Evolutionary conservation across 2,797 vertebrate genomes (phyloP), one percentile per base, ranked within the genome.

Genomic region (Zenarchopterus dispar): DNA sequence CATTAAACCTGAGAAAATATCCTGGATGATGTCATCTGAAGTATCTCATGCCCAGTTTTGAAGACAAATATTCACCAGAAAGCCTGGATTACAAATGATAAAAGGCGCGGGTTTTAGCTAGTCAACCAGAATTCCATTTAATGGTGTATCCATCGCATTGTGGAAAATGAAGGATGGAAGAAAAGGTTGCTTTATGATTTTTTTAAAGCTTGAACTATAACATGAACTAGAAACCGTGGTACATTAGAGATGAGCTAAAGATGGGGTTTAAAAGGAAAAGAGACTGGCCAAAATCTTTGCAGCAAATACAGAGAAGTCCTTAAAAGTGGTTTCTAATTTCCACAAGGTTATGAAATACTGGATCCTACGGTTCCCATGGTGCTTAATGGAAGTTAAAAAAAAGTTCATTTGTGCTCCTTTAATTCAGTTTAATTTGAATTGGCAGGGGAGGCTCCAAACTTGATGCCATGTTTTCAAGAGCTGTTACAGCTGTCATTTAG

Each of bases 11-110:
- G 7, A 58, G 28, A 68, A 22, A 51, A 48, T 18, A 48, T 15
- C 47, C 36, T 21, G 51, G 63, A 56, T 58, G 22, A 67, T 39
- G 15, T 64, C 48, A 17, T 50, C 28, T 18, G 19, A 8, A 19
- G 69, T 33, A 42, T 26, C 54, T 75, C 24, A 49, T 15, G 8
- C 45, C 41, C 41, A 23, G 0, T 24, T 28, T n/a, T 17, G 23
- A 36, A 59, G 49, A 51, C 31, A 57, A 15, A 65, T 57, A 56
- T 44, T 67, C 26, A 26, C 56, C 19, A 22, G 41, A 62, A 71
- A 59, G 33, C 31, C 51, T 47, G 49, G 28, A 19, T 61, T 70
- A 59, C 22, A 23, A 56, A 52, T 5, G n/a, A 55, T 11, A 24
- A 50, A 50, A 62, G 54, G 49, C 11, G 15, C 4, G 4, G 22